Conservation (phyloP, 2,797 vertebrate species). For the Triplophysa yarkandensis region DNA sequence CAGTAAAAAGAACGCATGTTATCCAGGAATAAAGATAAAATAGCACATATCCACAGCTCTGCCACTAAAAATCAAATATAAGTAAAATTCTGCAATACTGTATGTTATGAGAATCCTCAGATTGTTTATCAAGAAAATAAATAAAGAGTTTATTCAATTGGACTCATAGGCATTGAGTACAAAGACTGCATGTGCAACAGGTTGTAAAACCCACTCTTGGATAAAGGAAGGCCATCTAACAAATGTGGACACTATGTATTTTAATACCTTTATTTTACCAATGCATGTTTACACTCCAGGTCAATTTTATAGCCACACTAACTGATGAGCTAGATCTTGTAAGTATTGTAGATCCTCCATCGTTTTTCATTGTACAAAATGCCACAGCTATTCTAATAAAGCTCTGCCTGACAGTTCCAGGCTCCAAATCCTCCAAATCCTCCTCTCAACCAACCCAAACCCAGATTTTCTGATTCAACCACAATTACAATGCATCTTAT, state of each 20-base stretch:
- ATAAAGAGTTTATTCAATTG: too few relatives aligned
- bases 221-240: too few relatives aligned
- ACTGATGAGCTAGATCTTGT: not conserved
- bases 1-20: too few relatives aligned
- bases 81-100: too few relatives aligned
- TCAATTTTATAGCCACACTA: not conserved
- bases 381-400: constrained; percentile 1
- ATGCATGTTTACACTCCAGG: not conserved
- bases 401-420: not conserved
- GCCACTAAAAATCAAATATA: too few relatives aligned
- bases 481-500: not conserved
- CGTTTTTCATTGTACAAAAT: not conserved
- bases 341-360: not conserved
- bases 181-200: too few relatives aligned
- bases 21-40: too few relatives aligned
- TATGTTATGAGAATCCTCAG: too few relatives aligned
- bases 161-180: too few relatives aligned
- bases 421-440: not conserved
- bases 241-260: not conserved
- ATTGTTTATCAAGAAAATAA: too few relatives aligned
- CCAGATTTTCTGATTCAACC: not conserved
- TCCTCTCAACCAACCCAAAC: not conserved
- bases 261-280: not conserved
- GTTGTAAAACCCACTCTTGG: too few relatives aligned
- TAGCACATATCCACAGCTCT: too few relatives aligned